These are phyloP conservation scores for Psilanteris sp. DNA, from an alignment of 1,140 invertebrate genomes.

Conservation along the genomic window DNA sequence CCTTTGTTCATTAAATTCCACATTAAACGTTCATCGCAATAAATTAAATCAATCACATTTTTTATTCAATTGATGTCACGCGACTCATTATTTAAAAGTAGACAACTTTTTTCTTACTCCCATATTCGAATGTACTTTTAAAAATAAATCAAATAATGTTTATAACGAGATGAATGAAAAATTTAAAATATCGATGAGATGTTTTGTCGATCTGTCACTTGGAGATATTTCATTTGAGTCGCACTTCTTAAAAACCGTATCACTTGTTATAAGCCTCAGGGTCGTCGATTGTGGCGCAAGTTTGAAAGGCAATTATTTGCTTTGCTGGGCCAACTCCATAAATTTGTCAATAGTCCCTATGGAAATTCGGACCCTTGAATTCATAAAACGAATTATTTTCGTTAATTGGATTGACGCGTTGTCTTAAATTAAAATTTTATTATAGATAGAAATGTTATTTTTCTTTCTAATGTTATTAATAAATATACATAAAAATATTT, in stretches of 20 bases:
- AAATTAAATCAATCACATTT: no score
- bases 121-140: no score
- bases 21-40: no score
- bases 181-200: neutral
- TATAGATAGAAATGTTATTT: no score
- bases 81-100: no score
- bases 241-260: slow-evolving; percentile 37
- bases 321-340: slow-evolving; percentile 1
- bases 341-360: neutral
- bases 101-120: no score
- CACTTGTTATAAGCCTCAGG: slow-evolving; percentile 51
- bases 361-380: slow-evolving; percentile 17
- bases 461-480: no score
- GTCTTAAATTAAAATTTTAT: no score
- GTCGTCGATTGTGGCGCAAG: slow-evolving; percentile 33
- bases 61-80: no score
- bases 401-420: neutral
- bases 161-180: no score
- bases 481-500: neutral
- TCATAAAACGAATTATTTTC: slow-evolving; percentile 2
- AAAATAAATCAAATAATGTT: neutral
- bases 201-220: slow-evolving; percentile 25
- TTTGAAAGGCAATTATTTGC: slow-evolving; percentile 46
- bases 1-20: neutral
- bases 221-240: slow-evolving; percentile 55